Conservation (phyloP, 92 coral and sea anemone genomes). For the Meandrina meandrites region DNA sequence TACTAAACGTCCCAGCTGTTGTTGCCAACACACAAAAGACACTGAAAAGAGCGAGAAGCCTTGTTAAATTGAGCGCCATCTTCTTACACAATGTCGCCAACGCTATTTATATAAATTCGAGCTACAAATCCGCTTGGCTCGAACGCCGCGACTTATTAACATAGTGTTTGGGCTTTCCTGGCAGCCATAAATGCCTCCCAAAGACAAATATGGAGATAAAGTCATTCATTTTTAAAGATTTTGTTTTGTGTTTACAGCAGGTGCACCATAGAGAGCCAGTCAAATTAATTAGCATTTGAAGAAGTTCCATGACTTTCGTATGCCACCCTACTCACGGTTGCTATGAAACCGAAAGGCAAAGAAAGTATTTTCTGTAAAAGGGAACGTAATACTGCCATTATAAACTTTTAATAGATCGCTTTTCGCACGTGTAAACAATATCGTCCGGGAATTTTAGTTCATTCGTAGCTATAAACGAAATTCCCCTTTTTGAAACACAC, state of each 20-base stretch:
- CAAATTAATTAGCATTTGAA: constrained; percentile 62
- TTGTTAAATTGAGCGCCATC: constrained; percentile 61
- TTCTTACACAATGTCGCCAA: constrained; percentile 36
- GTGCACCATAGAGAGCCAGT: constrained; percentile 41
- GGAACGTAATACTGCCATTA: constrained; percentile 1
- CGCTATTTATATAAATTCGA: constrained; percentile 53
- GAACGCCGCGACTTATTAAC: constrained; percentile 59
- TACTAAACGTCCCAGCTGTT: constrained; percentile 26
- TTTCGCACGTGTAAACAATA: background rate
- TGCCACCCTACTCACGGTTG: constrained; percentile 11
- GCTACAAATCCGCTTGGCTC: constrained; percentile 60
- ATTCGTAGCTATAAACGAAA: too few species aligned
- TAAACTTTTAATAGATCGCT: background rate
- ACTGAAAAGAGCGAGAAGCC: constrained; percentile 65
- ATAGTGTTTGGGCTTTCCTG: constrained; percentile 78
- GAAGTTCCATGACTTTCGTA: constrained; percentile 28
- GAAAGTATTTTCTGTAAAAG: background rate
- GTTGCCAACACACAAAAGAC: constrained; percentile 46
- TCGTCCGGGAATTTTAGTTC: background rate
- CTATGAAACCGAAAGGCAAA: constrained; percentile 7
- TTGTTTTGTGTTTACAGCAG: constrained; percentile 66
- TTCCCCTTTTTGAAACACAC: background rate
- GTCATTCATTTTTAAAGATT: constrained; percentile 89
- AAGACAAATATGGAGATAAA: constrained; percentile 92
- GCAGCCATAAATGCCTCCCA: constrained; percentile 79